phyloP scores from a whole-genome alignment of 2,113 vertebrate species.

The Sorex araneus region DNA sequence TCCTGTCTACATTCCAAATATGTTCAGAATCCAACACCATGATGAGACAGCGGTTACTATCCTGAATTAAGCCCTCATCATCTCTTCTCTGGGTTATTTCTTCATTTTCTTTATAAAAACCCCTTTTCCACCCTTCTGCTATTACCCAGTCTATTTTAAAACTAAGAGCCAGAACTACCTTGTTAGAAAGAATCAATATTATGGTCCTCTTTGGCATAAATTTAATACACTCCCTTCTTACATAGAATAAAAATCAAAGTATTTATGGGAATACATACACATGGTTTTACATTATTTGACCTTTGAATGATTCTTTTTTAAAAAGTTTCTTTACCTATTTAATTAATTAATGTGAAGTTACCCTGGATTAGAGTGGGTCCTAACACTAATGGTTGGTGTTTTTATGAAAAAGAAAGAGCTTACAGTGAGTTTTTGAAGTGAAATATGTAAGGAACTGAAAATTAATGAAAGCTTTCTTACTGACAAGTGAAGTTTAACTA shows the following conservation, averaged over 20 bases:
- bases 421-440: no score
- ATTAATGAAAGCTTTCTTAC: not conserved
- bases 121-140: not conserved
- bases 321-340: not conserved
- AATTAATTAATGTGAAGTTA: not conserved
- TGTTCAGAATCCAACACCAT: not conserved
- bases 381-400: no score
- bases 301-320: not conserved
- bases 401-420: no score
- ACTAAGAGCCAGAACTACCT: not conserved
- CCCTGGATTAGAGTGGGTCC: not conserved
- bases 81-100: not conserved
- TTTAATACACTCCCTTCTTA: not conserved
- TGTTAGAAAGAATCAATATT: not conserved
- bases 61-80: not conserved
- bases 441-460: no score
- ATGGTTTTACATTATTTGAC: not conserved
- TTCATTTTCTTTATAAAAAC: not conserved
- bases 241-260: not conserved
- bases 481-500: not conserved
- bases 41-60: not conserved
- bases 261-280: not conserved
- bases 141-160: not conserved
- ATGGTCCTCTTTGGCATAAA: not conserved
- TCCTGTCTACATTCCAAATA: not conserved